These are phyloP conservation scores for Pseudomugil tenellus DNA, from an alignment of 2,797 vertebrate species.

Conservation along the genomic window DNA sequence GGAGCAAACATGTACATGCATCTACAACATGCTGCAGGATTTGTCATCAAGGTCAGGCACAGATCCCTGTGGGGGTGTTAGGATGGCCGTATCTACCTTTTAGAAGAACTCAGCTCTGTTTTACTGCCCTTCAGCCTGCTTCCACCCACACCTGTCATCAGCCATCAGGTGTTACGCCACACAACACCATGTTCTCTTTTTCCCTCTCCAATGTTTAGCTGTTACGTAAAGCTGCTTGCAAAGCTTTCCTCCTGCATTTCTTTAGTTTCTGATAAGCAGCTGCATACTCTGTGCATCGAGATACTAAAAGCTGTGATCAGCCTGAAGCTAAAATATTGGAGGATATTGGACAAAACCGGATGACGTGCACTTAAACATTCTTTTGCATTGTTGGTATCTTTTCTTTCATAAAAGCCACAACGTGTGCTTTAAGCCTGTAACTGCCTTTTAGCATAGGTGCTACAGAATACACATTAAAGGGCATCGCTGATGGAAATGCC, in stretches of 20 bases:
- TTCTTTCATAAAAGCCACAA: background rate
- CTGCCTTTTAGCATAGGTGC: background rate
- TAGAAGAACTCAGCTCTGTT: conserved; percentile 34
- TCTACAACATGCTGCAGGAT: conserved; percentile 4
- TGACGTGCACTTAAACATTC: too few species aligned
- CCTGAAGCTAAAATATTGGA: background rate
- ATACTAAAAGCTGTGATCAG: background rate
- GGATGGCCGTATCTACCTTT: conserved; percentile 33
- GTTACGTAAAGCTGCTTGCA: conserved; percentile 10
- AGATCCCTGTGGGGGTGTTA: conserved; percentile 50
- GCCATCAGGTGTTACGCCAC: conserved; percentile 34
- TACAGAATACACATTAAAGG: too few species aligned
- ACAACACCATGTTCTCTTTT: conserved; percentile 46
- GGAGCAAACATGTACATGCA: background rate
- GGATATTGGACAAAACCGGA: too few species aligned
- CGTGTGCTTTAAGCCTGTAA: background rate
- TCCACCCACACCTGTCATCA: conserved; percentile 53
- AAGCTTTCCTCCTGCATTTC: conserved; percentile 18
- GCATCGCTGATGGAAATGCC: background rate
- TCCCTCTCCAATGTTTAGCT: conserved; percentile 31
- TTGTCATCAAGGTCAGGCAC: conserved; percentile 12
- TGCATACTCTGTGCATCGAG: too few species aligned
- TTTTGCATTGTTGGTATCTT: too few species aligned
- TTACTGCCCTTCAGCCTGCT: conserved; percentile 39
- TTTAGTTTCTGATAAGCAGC: conserved; percentile 26